Base-by-base conservation (phyloP, 2,888 invertebrate species). In the Eretmocerus hayati region DNA sequence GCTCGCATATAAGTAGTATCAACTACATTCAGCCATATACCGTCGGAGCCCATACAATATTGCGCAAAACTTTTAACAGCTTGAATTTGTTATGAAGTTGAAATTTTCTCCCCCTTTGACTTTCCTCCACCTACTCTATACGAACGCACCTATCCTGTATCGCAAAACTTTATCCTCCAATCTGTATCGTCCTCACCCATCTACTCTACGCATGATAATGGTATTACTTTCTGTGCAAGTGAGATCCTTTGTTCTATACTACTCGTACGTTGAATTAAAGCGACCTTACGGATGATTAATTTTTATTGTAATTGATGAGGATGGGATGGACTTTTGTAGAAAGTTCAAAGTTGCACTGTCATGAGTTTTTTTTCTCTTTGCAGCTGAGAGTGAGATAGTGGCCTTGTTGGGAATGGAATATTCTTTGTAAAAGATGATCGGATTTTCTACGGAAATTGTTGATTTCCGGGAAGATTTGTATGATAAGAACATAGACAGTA, bases 221-320 rank as follows among this genome's bases (percentile, higher is more conserved):
- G 31, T 26, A 33, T 44, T 40, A 36, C 35, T 40, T 44, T 37
- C 31, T 23, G 13, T 19, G 16, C 21, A 11, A 26, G 26, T 11
- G 26, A 26, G 26, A 11, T 11, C 26, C 26, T 26, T 26, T 26
- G 26, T 26, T 26, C 11, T 26, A 26, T 9, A 26, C 8, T 6
- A 26, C 26, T 26, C 11, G 26, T 9, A 26, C 26, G 26, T 11
- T 6, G 8, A 26, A 9, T 26, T 9, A 26, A 6, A 26, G 6
- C 8, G 11, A 11, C 26, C 6, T 6, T 9, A 11, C 26, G 8
- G 26, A 11, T 26, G 11, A 1, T 26, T 26, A 26, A 26, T 26
- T 26, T 9, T 26, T 26, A 26, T 26, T 26, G 26, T 9, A 11
- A 26, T 26, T 6, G 26, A 26, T 26, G 11, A 26, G 26, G 11